Evolutionary conservation across 2,888 invertebrate genomes (phyloP), one percentile per base, ranked within the genome.

Genomic region (Seladonia tumulorum): DNA sequence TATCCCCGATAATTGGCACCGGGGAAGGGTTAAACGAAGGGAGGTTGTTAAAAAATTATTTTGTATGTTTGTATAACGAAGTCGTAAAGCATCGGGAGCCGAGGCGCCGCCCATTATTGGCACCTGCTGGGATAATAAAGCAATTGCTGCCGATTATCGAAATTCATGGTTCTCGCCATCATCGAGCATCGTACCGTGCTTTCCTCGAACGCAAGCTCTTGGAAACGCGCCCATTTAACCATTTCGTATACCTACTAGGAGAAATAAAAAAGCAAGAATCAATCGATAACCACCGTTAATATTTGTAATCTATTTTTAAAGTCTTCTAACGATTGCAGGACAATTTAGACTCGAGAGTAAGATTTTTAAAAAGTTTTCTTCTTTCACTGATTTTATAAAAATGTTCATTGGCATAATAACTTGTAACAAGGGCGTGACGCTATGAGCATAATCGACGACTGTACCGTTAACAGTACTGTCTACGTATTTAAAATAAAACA

Each of bases 91-190:
- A 53, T 78, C 78, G 53, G 63, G 81, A 42, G 83, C 71, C 49
- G 53, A 71, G 68, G 81, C 75, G 82, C 82, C 87, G 86, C 83
- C 90, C 87, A 90, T 93, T 92, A 92, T 90, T 90, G 90, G 87
- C 93, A 93, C 92, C 93, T 93, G 92, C 92, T 79, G 71, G 83
- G 91, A 92, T 93, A 91, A 93, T 93, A 87, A 91, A 93, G 93
- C 92, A 93, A 93, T 93, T 92, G 85, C 74, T 91, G 83, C 88
- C 88, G 92, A 93, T 93, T 93, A 93, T 93, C 90, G 90, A 92
- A 93, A 93, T 88, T 90, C 91, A 86, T 87, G 87, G 85, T 79
- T 90, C 80, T 73, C 73, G 39, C 63, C 39, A 39, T 75, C 70
- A 14, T 73, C 66, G n/a, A 29, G 86, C 86, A 81, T 35, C 70